Base-by-base conservation (phyloP, 2,888 invertebrate species). In the Thera britannica region DNA sequence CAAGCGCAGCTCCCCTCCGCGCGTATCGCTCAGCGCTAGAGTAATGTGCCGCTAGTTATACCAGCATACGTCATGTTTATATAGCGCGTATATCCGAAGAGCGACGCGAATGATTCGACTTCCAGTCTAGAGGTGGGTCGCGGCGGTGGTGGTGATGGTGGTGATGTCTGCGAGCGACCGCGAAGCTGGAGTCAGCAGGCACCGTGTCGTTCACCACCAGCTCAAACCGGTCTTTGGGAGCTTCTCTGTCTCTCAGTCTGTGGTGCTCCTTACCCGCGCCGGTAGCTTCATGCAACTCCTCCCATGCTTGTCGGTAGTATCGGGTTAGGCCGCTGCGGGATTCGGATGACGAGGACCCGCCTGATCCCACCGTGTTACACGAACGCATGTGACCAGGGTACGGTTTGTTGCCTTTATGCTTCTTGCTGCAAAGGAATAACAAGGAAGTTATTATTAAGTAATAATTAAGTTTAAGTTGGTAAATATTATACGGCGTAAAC, bases 231-330 rank as follows among this genome's bases (percentile, higher is more conserved):
- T 64, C 64, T 55, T 64, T 65, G 6, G 57, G 64, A 2, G 60
- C 64, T 58, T 64, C 63, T 56, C 59, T 49, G 44, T 67, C 63
- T 49, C 63, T 63, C 51, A 67, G 56, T 41, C 88, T 79, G 62
- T 85, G 85, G 54, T 61, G 63, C 12, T 79, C 82, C 65, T 86
- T 93, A 48, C 97, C 79, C 92, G 96, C 84, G 1, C 95, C 96
- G 3, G 97, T 95, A 3, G 97, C 96, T 85, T 97, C 97, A 85
- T 97, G 97, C 2, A 98, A 94, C 86, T 98, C 98, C 86, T 98
- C 98, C 98, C 98, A 98, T 2, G 98, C 98, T 87, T 98, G 97
- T 41, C 97, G 95, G 90, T 98, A 98, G 90, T 97, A 98, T 75
- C 97, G 95, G 86, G 97, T 98, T 72, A 98, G 94, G 46, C 97